Conservation (phyloP, 2,888 invertebrate genomes). For the Cosmopolites sordidus region DNA sequence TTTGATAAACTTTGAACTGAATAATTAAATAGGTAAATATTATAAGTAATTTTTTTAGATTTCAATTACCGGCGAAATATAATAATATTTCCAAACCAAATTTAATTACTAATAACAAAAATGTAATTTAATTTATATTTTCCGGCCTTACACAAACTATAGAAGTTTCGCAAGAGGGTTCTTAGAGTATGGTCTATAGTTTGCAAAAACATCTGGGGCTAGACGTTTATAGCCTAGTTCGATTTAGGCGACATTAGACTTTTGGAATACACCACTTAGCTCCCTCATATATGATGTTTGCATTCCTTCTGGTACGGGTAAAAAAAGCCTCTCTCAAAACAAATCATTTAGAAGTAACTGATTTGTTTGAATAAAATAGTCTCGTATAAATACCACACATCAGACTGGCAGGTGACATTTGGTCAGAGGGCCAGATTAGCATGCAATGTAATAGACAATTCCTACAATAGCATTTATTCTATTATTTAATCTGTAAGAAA, state of each 20-base stretch:
- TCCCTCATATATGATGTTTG: conserved; percentile 14
- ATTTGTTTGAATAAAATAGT: neutral
- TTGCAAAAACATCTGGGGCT: conserved; percentile 18
- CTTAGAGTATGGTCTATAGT: conserved; percentile 15
- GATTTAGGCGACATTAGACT: conserved; percentile 1
- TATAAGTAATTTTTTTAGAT: too few species aligned
- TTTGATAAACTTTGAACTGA: too few species aligned
- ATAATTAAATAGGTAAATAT: too few species aligned
- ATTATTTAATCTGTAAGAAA: too few species aligned
- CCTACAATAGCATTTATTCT: too few species aligned
- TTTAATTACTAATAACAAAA: too few species aligned
- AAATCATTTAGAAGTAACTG: conserved; percentile 8
- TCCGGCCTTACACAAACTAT: conserved; percentile 8
- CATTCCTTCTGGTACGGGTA: conserved; percentile 4
- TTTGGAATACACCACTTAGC: conserved; percentile 14
- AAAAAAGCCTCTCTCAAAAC: conserved; percentile 5
- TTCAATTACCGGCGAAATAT: too few species aligned
- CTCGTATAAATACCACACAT: neutral
- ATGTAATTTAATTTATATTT: too few species aligned
- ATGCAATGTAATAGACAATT: too few species aligned
- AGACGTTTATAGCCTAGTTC: neutral
- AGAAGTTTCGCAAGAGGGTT: conserved; percentile 7
- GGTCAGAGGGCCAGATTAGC: too few species aligned
- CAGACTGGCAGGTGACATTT: neutral
- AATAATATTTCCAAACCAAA: too few species aligned